Percentiles rank a stretch among this genome's conserved stretches.
Evolutionary conservation across 1,140 invertebrate species (phyloP).

Genomic region (Procambarus virginalis): DNA sequence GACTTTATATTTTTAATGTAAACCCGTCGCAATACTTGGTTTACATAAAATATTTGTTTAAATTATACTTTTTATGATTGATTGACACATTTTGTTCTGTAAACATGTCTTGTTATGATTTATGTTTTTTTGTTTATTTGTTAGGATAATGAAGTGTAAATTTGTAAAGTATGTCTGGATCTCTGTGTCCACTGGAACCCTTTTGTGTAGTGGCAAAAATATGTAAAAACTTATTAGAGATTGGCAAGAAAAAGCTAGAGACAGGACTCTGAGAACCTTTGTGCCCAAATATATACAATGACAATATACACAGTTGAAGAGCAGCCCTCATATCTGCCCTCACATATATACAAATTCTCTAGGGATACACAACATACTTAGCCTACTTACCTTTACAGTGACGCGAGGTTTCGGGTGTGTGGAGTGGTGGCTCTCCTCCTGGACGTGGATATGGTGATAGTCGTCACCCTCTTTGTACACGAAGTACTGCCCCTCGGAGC

Average conservation of each 20-base stretch:
- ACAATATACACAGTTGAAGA: neutral
- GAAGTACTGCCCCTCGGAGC: neutral
- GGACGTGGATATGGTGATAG: neutral
- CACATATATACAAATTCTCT: neutral
- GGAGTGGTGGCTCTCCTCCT: neutral
- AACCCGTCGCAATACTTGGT: too few relatives aligned
- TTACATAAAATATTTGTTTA: too few relatives aligned
- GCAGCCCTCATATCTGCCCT: neutral
- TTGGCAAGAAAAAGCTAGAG: neutral
- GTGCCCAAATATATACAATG: neutral
- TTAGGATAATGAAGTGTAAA: neutral
- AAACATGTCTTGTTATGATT: too few relatives aligned
- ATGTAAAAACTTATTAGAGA: neutral
- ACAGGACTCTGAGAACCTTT: neutral
- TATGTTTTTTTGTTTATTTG: neutral
- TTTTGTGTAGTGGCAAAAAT: neutral
- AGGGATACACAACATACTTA: neutral
- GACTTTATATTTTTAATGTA: too few relatives aligned
- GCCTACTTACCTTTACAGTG: neutral
- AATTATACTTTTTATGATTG: too few relatives aligned
- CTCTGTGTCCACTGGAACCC: neutral
- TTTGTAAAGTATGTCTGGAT: neutral
- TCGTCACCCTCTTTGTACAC: neutral
- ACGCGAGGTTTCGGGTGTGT: neutral
- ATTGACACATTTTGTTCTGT: too few relatives aligned